These are phyloP conservation scores for Solea solea DNA, from an alignment of 2,113 vertebrate species.

Conservation along the genomic window DNA sequence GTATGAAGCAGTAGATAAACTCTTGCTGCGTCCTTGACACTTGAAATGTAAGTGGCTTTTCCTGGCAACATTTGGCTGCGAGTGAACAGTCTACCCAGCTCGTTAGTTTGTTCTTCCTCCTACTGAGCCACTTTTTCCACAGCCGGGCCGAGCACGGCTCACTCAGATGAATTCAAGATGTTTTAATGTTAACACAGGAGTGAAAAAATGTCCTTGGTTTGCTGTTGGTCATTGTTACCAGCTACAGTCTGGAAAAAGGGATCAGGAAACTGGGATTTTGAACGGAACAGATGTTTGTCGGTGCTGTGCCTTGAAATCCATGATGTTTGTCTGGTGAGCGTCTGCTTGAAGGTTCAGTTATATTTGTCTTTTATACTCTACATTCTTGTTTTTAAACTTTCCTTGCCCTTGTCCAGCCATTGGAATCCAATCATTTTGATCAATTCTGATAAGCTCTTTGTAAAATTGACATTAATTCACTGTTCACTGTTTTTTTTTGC, in stretches of 20 bases:
- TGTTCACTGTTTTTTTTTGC: slow-evolving; percentile 9
- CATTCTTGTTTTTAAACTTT: slow-evolving; percentile 6
- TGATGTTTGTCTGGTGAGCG: not conserved
- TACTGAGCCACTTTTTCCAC: slow-evolving; percentile 42
- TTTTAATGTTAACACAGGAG: slow-evolving; percentile 31
- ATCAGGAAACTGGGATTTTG: slow-evolving; percentile 6
- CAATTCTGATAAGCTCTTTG: not conserved
- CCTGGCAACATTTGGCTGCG: slow-evolving; percentile 10
- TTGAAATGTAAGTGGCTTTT: slow-evolving; percentile 21
- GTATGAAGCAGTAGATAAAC: slow-evolving; percentile 6
- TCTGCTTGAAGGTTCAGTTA: not conserved
- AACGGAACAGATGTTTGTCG: not conserved
- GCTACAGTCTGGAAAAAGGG: slow-evolving; percentile 9
- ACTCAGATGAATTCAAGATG: slow-evolving; percentile 47
- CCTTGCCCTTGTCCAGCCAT: not conserved
- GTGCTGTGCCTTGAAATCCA: slow-evolving; percentile 13
- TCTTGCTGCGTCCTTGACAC: not conserved
- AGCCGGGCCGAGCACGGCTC: slow-evolving; percentile 1
- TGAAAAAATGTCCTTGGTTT: slow-evolving; percentile 8
- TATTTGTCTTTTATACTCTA: slow-evolving; percentile 4
- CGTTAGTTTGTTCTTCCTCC: slow-evolving; percentile 3
- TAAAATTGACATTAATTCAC: not conserved
- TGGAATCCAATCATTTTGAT: slow-evolving; percentile 10
- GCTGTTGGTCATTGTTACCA: not conserved
- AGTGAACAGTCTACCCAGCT: slow-evolving; percentile 13